A percentile compares a stretch with the other conserved stretches of the same genome.
These are phyloP conservation scores for Ladona fulva DNA, from an alignment of 1,140 invertebrate species.

Conservation along the genomic window DNA sequence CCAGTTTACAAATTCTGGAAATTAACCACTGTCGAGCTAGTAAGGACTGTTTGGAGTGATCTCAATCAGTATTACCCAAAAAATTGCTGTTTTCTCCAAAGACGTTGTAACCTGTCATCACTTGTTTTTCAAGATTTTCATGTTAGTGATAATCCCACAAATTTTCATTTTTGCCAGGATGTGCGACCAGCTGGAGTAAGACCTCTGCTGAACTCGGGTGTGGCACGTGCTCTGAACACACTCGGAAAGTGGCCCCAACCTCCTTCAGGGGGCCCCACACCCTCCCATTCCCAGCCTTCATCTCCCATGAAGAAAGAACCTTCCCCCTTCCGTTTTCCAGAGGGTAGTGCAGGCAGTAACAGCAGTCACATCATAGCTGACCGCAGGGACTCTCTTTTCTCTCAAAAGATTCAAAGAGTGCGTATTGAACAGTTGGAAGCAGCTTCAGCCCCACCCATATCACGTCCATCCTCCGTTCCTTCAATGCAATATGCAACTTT, in stretches of 20 bases:
- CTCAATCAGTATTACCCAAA: too few species aligned
- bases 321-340: conserved; percentile 41
- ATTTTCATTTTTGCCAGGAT: conserved; percentile 8
- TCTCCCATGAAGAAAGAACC: conserved; percentile 56
- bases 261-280: conserved; percentile 27
- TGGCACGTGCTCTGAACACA: conserved; percentile 11
- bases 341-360: conserved; percentile 19
- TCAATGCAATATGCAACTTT: not conserved
- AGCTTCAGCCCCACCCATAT: not conserved
- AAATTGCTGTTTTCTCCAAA: too few species aligned
- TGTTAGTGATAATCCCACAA: not conserved
- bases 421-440: conserved; percentile 32
- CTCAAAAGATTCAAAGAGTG: conserved; percentile 38
- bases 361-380: conserved; percentile 15
- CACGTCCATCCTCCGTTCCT: not conserved
- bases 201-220: conserved; percentile 12
- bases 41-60: too few species aligned
- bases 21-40: too few species aligned
- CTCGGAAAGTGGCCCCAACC: conserved; percentile 24
- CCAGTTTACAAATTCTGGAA: too few species aligned
- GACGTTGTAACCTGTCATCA: too few species aligned
- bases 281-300: conserved; percentile 47
- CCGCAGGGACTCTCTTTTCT: conserved; percentile 28
- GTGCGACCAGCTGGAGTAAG: not conserved
- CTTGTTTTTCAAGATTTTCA: not conserved